These are phyloP conservation scores for Athene noctua DNA, from an alignment of 2,113 vertebrate genomes.

Conservation along the genomic window DNA sequence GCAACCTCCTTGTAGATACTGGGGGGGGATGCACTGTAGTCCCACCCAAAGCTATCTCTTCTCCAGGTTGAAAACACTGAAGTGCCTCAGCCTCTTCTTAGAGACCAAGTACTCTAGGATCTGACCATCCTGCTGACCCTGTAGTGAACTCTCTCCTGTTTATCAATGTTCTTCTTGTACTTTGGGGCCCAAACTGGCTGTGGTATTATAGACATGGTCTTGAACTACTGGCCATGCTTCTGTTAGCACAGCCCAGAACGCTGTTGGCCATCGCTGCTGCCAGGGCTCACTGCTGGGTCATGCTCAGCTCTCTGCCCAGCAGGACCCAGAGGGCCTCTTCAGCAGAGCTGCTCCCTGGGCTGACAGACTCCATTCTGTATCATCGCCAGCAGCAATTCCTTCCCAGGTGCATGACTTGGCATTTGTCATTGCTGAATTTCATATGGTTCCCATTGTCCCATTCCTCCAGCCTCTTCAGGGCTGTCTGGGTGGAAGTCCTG, in stretches of 20 bases:
- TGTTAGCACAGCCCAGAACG: not conserved
- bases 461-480: not conserved
- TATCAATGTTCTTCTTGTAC: not conserved
- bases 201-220: not conserved
- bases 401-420: not conserved
- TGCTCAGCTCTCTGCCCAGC: not conserved
- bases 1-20: not conserved
- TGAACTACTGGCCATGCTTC: not conserved
- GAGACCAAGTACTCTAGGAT: not conserved
- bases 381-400: not conserved
- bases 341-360: not conserved
- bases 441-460: rapidly evolving
- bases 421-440: not conserved
- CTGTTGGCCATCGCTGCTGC: not conserved
- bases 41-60: not conserved
- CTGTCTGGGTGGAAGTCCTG: not conserved
- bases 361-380: rapidly evolving
- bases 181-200: not conserved
- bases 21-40: not conserved
- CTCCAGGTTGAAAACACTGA: not conserved
- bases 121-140: not conserved
- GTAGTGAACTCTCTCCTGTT: not conserved
- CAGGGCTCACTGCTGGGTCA: not conserved
- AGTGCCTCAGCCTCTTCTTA: not conserved
- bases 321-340: not conserved